phyloP scores from a whole-genome alignment of 2,888 invertebrate genomes.

The Cheilosia grossa region DNA sequence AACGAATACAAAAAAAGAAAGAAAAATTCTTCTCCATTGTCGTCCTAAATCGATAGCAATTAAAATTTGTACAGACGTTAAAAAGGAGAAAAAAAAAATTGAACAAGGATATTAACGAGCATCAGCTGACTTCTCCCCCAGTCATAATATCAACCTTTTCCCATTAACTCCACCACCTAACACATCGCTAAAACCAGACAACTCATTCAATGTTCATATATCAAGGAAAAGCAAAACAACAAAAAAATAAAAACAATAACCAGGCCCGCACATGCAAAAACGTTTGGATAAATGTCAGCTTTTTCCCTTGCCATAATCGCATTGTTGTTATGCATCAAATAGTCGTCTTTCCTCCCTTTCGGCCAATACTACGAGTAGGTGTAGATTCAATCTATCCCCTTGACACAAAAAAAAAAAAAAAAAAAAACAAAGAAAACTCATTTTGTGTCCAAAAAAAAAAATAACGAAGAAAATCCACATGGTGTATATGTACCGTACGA shows the following conservation, averaged over 20 bases:
- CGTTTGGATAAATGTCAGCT: constrained; percentile 68
- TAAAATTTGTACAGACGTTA: constrained; percentile 48
- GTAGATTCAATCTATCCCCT: constrained; percentile 32
- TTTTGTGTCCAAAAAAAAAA: constrained; percentile 32
- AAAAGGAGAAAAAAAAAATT: constrained; percentile 38
- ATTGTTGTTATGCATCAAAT: constrained; percentile 73
- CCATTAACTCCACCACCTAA: constrained; percentile 56
- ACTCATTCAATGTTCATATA: constrained; percentile 48
- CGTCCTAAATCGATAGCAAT: constrained; percentile 66
- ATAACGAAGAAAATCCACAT: constrained; percentile 48
- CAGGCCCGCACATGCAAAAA: constrained; percentile 33
- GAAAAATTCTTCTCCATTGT: not conserved
- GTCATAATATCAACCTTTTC: constrained; percentile 31
- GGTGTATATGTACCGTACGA: constrained; percentile 1
- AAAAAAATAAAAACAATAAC: constrained; percentile 5
- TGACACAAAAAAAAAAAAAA: not conserved
- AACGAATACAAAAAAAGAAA: constrained; percentile 4
- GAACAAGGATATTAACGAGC: constrained; percentile 25
- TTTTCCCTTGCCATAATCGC: constrained; percentile 61
- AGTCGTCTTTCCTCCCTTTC: constrained; percentile 38
- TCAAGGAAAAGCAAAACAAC: constrained; percentile 17
- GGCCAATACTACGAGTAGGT: constrained; percentile 22
- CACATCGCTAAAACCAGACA: constrained; percentile 47
- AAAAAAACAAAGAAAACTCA: constrained; percentile 57
- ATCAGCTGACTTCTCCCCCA: constrained; percentile 51